Base-by-base conservation (phyloP, 1,140 invertebrate genomes). In the Centruroides sculpturatus region DNA sequence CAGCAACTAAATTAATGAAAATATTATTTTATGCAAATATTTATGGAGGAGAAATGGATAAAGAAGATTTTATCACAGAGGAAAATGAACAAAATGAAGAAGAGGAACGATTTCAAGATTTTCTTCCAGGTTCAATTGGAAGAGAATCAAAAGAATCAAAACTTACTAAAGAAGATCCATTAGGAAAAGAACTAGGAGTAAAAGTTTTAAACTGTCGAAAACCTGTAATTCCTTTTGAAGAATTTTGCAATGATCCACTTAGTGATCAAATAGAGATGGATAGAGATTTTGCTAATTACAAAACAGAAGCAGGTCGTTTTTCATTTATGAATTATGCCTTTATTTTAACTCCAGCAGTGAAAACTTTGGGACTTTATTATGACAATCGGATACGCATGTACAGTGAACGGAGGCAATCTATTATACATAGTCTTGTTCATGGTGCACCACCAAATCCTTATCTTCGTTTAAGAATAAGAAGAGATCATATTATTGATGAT, bases 311-410 rank as follows among this genome's bases (percentile, higher is more conserved):
- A 35, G 56, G 79, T 67, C 89, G 90, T 73, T 95, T 95, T 75
- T 89, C 89, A 66, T 95, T 95, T 73, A 87, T 94, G 80, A 82
- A 85, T 68, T 89, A 93, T 72, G 83, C 86, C 8, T 96, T 95
- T 75, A 86, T 95, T 65, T 75, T 95, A 47, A 94, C 88, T n/a
- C 87, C 90, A 4, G 86, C 89, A 1, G 92, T 89, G 1, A 95
- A 94, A 76, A 87, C 87, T 9, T 79, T 92, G 60, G 89, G 86
- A 0, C 75, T 95, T 41, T 94, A 92, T 75, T 94, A 91, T 72
- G 92, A 96, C 74, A 94, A 92, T 73, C 80, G 92, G 47, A 92
- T 96, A 71, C 81, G 91, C 49, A 97, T 97, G 92, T 90, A 90
- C 72, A 90, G 86, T 64, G 91, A 95, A 73, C 76, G 91, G 57